Evolutionary conservation across 2,797 vertebrate genomes (phyloP).

Genomic region (Apogon hyalosoma): DNA sequence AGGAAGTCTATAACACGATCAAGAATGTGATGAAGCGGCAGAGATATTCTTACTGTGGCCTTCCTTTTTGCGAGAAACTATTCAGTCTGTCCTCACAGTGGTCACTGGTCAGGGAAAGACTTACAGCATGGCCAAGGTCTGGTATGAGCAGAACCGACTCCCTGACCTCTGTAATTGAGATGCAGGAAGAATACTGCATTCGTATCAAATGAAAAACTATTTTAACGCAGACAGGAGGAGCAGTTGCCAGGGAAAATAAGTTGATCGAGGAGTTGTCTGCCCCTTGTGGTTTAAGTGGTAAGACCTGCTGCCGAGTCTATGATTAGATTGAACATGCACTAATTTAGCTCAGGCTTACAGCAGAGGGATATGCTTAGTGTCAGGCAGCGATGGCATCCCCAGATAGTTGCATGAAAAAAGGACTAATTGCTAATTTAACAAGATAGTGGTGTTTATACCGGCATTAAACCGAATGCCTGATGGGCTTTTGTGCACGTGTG

Average conservation of each 20-base stretch:
- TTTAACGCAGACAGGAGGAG: constrained; percentile 78
- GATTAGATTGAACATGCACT: constrained; percentile 77
- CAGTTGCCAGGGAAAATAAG: constrained; percentile 83
- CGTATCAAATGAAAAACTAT: constrained; percentile 83
- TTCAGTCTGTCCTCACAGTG: constrained; percentile 66
- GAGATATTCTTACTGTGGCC: constrained; percentile 71
- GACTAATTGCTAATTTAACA: constrained; percentile 52
- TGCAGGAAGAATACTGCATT: constrained; percentile 78
- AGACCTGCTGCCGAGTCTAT: constrained; percentile 79
- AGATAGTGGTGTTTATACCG: constrained; percentile 31
- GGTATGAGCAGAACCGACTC: constrained; percentile 70
- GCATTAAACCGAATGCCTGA: constrained; percentile 9
- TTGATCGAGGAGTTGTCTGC: constrained; percentile 77
- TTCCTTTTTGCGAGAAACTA: constrained; percentile 72
- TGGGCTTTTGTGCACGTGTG: not conserved
- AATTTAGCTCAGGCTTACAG: constrained; percentile 72
- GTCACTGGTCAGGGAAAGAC: constrained; percentile 75
- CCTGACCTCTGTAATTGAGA: constrained; percentile 82
- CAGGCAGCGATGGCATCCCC: constrained; percentile 48
- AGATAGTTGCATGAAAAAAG: constrained; percentile 41
- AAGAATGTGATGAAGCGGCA: constrained; percentile 72
- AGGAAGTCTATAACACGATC: constrained; percentile 25
- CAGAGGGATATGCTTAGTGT: constrained; percentile 55
- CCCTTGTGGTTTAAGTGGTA: constrained; percentile 74
- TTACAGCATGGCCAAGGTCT: constrained; percentile 54